A percentile compares a stretch with the other conserved stretches of the same genome.
These are phyloP conservation scores for Tachysurus fulvidraco DNA, from an alignment of 2,113 vertebrate species.

Conservation along the genomic window DNA sequence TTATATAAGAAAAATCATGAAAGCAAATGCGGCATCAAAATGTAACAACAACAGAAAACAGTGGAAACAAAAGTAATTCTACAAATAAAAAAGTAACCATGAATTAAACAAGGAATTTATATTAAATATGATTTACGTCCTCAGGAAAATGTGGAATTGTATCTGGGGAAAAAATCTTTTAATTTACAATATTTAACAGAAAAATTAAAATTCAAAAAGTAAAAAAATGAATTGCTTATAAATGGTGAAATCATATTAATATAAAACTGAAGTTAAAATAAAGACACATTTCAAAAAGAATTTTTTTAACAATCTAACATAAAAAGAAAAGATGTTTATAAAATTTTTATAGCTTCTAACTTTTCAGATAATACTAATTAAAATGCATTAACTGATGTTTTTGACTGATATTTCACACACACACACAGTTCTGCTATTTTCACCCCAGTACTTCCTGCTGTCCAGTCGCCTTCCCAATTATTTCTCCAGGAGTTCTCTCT, in stretches of 20 bases:
- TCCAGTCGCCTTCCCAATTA: constrained; percentile 20
- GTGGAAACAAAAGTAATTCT: neutral
- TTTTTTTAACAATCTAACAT: neutral
- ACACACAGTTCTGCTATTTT: neutral
- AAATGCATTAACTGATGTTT: neutral
- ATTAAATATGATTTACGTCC: neutral
- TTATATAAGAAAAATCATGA: neutral
- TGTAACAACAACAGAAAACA: neutral
- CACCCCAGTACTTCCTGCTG: neutral
- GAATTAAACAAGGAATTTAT: neutral
- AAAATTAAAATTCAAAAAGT: neutral
- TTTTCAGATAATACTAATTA: neutral
- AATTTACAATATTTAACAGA: neutral
- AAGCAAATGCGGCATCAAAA: neutral
- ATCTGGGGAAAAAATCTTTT: neutral
- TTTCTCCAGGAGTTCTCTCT: neutral
- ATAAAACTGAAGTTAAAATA: neutral
- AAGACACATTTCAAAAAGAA: neutral
- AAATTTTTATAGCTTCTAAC: neutral
- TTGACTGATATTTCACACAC: neutral
- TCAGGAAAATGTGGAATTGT: neutral
- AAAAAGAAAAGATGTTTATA: neutral
- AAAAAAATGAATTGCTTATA: neutral
- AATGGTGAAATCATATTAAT: neutral
- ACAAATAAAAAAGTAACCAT: neutral